phyloP scores from a whole-genome alignment of 2,113 vertebrate genomes.

The Sterrhoptilus dennistouni region DNA sequence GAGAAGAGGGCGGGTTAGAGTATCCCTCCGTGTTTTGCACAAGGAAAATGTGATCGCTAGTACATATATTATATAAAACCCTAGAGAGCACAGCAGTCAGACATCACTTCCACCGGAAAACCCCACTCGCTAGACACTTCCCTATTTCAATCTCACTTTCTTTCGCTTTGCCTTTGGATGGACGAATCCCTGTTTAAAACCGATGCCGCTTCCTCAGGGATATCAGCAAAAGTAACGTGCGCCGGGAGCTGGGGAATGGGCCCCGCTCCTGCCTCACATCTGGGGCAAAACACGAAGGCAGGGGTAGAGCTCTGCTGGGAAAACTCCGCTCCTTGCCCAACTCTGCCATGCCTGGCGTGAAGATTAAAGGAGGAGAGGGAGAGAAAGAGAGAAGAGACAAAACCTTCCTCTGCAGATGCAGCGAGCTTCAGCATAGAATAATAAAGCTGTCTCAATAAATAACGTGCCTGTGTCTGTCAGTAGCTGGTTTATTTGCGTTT shows the following conservation, averaged over 20 bases:
- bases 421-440: slow-evolving; percentile 58
- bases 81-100: slow-evolving; percentile 23
- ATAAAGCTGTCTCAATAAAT: slow-evolving; percentile 78
- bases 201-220: neutral
- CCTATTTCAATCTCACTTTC: neutral
- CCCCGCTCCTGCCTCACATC: neutral
- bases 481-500: slow-evolving; percentile 78
- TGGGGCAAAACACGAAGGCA: neutral
- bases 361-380: neutral
- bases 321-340: neutral
- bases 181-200: neutral
- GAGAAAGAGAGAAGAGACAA: slow-evolving; percentile 28
- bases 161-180: neutral
- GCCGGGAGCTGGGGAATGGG: neutral
- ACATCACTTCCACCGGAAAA: slow-evolving; percentile 61
- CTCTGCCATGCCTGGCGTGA: neutral
- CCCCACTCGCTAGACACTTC: neutral
- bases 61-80: neutral
- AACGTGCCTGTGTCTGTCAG: slow-evolving; percentile 75
- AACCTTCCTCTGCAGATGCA: neutral
- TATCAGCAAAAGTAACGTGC: neutral
- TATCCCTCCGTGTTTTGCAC: neutral
- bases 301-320: neutral
- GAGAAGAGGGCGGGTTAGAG: neutral
- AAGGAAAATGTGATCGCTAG: neutral